phyloP scores from a whole-genome alignment of 2,113 vertebrate genomes.

The Ophthalmolycus amberensis region DNA sequence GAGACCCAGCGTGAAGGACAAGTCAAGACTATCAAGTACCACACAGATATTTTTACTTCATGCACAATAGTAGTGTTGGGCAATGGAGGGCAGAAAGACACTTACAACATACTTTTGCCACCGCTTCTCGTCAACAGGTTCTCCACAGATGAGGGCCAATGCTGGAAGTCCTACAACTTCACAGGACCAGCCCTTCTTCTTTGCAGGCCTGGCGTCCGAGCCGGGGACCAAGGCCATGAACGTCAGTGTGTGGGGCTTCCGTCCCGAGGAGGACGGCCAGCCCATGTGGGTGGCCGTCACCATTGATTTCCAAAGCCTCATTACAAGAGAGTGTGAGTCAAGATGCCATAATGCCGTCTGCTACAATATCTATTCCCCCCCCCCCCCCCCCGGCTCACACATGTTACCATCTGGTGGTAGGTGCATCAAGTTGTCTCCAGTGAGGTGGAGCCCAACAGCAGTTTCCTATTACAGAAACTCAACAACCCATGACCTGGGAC shows the following conservation, averaged over 20 bases:
- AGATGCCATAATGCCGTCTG: neutral
- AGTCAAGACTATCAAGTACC: conserved; percentile 84
- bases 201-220: conserved; percentile 83
- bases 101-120: neutral
- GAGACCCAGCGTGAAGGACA: conserved; percentile 75
- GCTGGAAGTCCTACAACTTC: conserved; percentile 86
- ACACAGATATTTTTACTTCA: neutral
- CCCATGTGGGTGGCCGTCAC: conserved; percentile 86
- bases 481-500: neutral
- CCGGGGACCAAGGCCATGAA: conserved; percentile 85
- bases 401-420: neutral
- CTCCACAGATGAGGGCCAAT: conserved; percentile 86
- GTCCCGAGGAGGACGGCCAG: conserved; percentile 80
- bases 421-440: neutral
- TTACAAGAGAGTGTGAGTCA: conserved; percentile 84
- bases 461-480: neutral
- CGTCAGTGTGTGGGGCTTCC: conserved; percentile 86
- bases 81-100: neutral
- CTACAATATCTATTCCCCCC: too few relatives aligned
- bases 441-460: neutral
- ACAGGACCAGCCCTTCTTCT: conserved; percentile 84
- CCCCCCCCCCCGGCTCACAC: neutral
- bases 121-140: conserved; percentile 71
- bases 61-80: neutral
- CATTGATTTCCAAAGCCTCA: conserved; percentile 85